A percentile compares a stretch with the other conserved stretches of the same genome.
Evolutionary conservation across 2,113 vertebrate genomes (phyloP).

Genomic region (Boleophthalmus pectinirostris): DNA sequence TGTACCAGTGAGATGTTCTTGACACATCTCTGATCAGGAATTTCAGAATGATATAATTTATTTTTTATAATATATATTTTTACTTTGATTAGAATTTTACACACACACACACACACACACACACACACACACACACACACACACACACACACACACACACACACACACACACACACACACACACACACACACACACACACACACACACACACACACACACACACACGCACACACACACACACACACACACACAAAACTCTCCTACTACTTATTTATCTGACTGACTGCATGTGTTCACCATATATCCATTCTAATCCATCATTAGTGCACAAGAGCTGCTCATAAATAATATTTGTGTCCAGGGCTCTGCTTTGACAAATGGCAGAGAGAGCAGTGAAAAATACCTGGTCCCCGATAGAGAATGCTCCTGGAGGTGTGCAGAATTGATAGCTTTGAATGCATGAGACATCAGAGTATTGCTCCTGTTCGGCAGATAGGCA

Average conservation of each 20-base stretch:
- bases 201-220: no score
- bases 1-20: no score
- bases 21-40: no score
- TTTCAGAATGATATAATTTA: no score
- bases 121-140: no score
- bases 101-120: no score
- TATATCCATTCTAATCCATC: slow-evolving; percentile 31
- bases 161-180: no score
- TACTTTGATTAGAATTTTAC: not conserved
- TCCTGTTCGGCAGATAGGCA: slow-evolving; percentile 6
- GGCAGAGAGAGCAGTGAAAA: slow-evolving; percentile 22
- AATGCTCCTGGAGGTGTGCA: slow-evolving; percentile 13
- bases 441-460: slow-evolving; percentile 16
- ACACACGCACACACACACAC: no score
- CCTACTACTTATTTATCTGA: slow-evolving; percentile 25
- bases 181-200: no score
- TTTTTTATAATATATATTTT: no score
- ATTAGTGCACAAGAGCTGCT: slow-evolving; percentile 33
- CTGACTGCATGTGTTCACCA: slow-evolving; percentile 28
- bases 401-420: slow-evolving; percentile 7
- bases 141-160: no score
- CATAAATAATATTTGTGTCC: slow-evolving; percentile 24
- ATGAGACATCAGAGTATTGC: slow-evolving; percentile 4
- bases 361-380: slow-evolving; percentile 11
- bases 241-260: no score